Conservation (phyloP, 2,113 vertebrate genomes). For the Urocitellus parryii region DNA sequence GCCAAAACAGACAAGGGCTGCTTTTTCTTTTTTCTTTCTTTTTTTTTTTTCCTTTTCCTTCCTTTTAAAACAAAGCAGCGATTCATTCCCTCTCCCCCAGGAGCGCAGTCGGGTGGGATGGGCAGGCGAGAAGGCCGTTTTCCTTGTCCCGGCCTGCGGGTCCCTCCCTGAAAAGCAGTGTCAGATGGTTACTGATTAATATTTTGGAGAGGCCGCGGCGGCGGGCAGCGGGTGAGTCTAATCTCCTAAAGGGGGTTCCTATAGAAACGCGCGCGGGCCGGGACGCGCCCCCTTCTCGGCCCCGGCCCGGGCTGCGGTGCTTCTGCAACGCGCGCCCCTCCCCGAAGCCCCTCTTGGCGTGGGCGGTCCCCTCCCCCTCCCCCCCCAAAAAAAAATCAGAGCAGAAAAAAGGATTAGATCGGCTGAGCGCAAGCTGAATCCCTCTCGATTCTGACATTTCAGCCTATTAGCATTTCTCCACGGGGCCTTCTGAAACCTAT, state of each 20-base stretch:
- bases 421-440: slow-evolving; percentile 76
- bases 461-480: slow-evolving; percentile 83
- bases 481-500: slow-evolving; percentile 80
- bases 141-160: slow-evolving; percentile 65
- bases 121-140: slow-evolving; percentile 73
- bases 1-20: slow-evolving; percentile 60
- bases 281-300: slow-evolving; percentile 10
- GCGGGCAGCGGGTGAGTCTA: slow-evolving; percentile 77
- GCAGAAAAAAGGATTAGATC: slow-evolving; percentile 80
- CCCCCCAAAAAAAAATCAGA: slow-evolving; percentile 60
- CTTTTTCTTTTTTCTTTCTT: not conserved
- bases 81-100: slow-evolving; percentile 74
- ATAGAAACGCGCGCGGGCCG: slow-evolving; percentile 76
- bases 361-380: slow-evolving; percentile 28
- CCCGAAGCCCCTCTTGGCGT: slow-evolving; percentile 66
- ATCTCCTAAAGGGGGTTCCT: slow-evolving; percentile 80
- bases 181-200: slow-evolving; percentile 82
- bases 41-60: not conserved
- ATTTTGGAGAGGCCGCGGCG: slow-evolving; percentile 81
- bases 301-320: not conserved
- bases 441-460: slow-evolving; percentile 82
- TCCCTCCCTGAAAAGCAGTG: slow-evolving; percentile 74
- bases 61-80: slow-evolving; percentile 77
- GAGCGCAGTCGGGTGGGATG: slow-evolving; percentile 71
- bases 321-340: slow-evolving; percentile 61